Evolutionary conservation across 2,113 vertebrate species (phyloP).

Genomic region (Dicaeum eximium): DNA sequence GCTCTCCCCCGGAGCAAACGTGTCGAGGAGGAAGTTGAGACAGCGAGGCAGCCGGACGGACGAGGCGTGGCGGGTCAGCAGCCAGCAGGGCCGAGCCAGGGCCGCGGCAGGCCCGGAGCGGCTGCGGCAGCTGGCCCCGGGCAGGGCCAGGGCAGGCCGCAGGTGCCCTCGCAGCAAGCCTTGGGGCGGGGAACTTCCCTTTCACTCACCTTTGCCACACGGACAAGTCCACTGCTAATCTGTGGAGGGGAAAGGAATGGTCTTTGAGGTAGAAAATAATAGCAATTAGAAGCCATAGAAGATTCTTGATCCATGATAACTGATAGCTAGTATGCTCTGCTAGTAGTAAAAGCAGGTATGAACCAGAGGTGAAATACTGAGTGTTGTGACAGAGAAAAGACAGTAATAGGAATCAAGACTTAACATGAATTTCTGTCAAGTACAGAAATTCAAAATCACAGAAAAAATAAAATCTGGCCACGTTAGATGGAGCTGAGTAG

Average conservation of each 20-base stretch:
- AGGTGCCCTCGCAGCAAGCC: fast-evolving
- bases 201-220: fast-evolving
- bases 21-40: not conserved
- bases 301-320: not conserved
- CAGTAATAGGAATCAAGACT: not conserved
- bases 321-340: not conserved
- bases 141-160: not conserved
- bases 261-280: not conserved
- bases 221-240: fast-evolving
- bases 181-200: fast-evolving
- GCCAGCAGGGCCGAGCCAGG: not conserved
- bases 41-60: fast-evolving
- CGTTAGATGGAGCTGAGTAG: not conserved
- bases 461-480: not conserved
- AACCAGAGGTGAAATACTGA: not conserved
- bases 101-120: fast-evolving
- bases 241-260: not conserved
- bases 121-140: fast-evolving
- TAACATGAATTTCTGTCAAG: not conserved
- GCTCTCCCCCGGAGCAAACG: fast-evolving
- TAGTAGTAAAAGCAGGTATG: not conserved
- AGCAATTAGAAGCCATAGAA: not conserved
- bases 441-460: not conserved
- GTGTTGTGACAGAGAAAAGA: not conserved
- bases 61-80: fast-evolving